A percentile compares a stretch with the other conserved stretches of the same genome.
Evolutionary conservation across 1,140 invertebrate species (phyloP).

Genomic region (Cheumatopsyche charites): DNA sequence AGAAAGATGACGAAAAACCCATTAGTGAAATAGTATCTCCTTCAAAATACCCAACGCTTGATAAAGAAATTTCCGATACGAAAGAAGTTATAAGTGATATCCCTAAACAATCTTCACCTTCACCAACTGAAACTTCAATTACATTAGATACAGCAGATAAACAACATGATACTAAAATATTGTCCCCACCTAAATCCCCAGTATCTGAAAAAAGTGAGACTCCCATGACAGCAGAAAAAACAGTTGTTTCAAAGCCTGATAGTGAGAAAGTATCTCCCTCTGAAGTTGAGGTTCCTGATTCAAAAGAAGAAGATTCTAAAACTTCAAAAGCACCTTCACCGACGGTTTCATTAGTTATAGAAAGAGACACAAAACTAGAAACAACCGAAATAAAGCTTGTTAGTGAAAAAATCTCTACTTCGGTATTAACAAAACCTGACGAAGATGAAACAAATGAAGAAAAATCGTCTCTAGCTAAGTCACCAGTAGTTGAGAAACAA

Average conservation of each 20-base stretch:
- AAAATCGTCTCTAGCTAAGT: too few species aligned
- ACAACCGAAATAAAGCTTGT: background rate
- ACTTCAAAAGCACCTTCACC: background rate
- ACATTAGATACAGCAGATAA: background rate
- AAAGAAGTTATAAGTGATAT: too few species aligned
- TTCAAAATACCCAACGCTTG: background rate
- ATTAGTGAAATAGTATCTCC: background rate
- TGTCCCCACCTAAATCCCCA: slow-evolving; percentile 27
- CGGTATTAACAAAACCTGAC: too few species aligned
- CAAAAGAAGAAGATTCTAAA: background rate
- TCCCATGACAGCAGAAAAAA: too few species aligned
- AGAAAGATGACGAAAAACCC: too few species aligned
- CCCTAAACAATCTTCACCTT: too few species aligned
- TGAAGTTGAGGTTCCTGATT: background rate
- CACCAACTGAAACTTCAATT: too few species aligned
- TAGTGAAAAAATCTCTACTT: too few species aligned
- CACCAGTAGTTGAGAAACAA: too few species aligned
- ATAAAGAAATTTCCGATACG: background rate
- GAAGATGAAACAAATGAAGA: too few species aligned
- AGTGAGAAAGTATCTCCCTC: too few species aligned
- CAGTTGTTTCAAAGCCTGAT: too few species aligned
- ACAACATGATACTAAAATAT: slow-evolving; percentile 11
- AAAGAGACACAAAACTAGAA: background rate
- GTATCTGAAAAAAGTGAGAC: slow-evolving; percentile 17
- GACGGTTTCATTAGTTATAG: background rate